A percentile compares a stretch with the other conserved stretches of the same genome.
Conservation (phyloP, 2,888 invertebrate species). For the Hedychridium roseum region DNA sequence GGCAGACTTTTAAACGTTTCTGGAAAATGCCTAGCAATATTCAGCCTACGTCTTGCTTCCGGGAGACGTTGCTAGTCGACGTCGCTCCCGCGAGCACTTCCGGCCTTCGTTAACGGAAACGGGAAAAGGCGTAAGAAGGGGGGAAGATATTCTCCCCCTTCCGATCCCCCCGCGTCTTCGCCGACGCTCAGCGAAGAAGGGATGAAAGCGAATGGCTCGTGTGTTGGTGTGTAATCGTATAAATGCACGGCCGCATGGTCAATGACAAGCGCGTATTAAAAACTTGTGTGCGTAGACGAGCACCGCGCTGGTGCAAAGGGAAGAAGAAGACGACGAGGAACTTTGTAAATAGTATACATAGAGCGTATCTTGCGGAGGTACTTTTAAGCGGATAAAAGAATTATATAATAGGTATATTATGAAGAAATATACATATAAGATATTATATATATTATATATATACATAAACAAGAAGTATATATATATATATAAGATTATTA, state of each 20-base stretch:
- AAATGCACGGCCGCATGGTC: too few species aligned
- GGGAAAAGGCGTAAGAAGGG: too few species aligned
- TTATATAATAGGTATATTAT: constrained; percentile 59
- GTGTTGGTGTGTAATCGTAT: constrained; percentile 18
- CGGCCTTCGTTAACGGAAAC: too few species aligned
- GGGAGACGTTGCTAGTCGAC: too few species aligned
- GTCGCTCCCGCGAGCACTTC: too few species aligned
- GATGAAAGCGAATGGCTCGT: not conserved
- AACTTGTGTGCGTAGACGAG: not conserved
- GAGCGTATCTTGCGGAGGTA: constrained; percentile 45
- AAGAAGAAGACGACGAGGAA: constrained; percentile 11
- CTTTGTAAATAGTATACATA: constrained; percentile 62
- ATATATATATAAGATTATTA: constrained; percentile 48
- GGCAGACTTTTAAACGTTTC: too few species aligned
- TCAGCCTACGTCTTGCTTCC: too few species aligned
- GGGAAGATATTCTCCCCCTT: too few species aligned
- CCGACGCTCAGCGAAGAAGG: too few species aligned
- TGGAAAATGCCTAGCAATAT: too few species aligned
- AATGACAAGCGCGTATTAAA: too few species aligned
- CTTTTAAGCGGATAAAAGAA: constrained; percentile 49
- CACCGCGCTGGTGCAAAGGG: constrained; percentile 10
- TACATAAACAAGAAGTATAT: constrained; percentile 41
- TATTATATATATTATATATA: constrained; percentile 59
- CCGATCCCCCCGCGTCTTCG: too few species aligned
- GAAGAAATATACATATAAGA: constrained; percentile 61